Evolutionary conservation across 2,888 invertebrate species (phyloP).

Genomic region (Ichneumoninae sp.): DNA sequence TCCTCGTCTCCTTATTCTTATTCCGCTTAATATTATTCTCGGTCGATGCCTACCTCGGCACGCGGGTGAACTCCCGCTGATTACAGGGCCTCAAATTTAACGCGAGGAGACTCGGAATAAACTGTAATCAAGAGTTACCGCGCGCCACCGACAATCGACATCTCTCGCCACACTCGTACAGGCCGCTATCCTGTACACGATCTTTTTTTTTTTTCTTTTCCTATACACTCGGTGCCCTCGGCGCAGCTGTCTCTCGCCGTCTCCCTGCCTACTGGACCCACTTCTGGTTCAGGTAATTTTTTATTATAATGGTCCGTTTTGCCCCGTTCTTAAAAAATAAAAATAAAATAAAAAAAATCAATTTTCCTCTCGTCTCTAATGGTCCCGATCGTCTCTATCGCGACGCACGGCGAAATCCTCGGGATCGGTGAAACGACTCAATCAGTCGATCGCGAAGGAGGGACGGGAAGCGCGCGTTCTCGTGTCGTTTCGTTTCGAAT

Average conservation of each 20-base stretch:
- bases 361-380: not conserved
- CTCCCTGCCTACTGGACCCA: no score
- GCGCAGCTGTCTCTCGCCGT: not conserved
- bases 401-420: not conserved
- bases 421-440: slow-evolving; percentile 18
- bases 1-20: slow-evolving; percentile 30
- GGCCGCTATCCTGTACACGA: not conserved
- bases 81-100: slow-evolving; percentile 72
- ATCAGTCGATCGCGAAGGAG: slow-evolving; percentile 16
- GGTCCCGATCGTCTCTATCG: not conserved
- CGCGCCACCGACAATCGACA: slow-evolving; percentile 67
- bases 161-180: slow-evolving; percentile 39
- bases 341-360: no score
- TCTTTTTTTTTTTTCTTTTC: slow-evolving; percentile 1
- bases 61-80: slow-evolving; percentile 65
- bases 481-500: slow-evolving; percentile 26
- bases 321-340: no score
- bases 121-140: slow-evolving; percentile 67
- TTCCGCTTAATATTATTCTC: slow-evolving; percentile 29
- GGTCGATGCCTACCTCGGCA: slow-evolving; percentile 10
- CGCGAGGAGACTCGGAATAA: slow-evolving; percentile 70
- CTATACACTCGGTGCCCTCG: not conserved
- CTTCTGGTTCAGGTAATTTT: no score
- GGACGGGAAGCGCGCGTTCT: not conserved
- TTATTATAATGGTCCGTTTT: no score